These are phyloP conservation scores for Clavelina lepadiformis DNA, from an alignment of 23 tunicate genomes.

Conservation along the genomic window DNA sequence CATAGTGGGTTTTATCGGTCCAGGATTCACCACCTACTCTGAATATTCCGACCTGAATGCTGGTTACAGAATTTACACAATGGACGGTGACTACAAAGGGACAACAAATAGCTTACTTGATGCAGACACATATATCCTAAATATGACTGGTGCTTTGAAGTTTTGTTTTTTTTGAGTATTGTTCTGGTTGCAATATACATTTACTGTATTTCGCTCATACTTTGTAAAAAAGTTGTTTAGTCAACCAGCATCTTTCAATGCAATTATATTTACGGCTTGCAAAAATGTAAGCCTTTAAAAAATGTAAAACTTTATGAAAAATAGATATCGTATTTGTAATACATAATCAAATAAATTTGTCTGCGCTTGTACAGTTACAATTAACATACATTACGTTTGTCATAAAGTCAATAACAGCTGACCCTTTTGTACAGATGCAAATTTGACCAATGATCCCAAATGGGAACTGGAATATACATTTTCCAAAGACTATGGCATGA, in stretches of 20 bases:
- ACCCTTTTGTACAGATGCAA: slow-evolving; percentile 86
- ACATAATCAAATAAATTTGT: no score
- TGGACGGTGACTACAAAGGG: slow-evolving; percentile 73
- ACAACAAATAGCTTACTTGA: slow-evolving; percentile 53
- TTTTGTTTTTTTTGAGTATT: neutral
- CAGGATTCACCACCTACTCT: slow-evolving; percentile 78
- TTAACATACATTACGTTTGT: no score
- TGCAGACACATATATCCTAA: slow-evolving; percentile 45
- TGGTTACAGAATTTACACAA: slow-evolving; percentile 65
- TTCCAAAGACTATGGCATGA: slow-evolving; percentile 55
- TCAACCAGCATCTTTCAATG: no score
- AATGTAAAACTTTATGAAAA: no score
- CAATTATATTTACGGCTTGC: no score
- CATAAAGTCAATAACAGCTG: no score
- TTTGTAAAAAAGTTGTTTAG: no score
- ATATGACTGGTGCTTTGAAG: slow-evolving; percentile 70
- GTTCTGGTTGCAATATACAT: no score
- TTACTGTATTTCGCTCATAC: no score
- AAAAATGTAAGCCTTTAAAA: no score
- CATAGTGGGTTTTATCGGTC: slow-evolving; percentile 64
- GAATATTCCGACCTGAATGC: slow-evolving; percentile 63
- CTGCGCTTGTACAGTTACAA: no score
- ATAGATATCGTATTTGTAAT: no score
- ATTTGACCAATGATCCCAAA: slow-evolving; percentile 19
- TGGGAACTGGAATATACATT: slow-evolving; percentile 73